phyloP scores from a whole-genome alignment of 1,140 invertebrate genomes.

The Ceratosolen fusciceps region DNA sequence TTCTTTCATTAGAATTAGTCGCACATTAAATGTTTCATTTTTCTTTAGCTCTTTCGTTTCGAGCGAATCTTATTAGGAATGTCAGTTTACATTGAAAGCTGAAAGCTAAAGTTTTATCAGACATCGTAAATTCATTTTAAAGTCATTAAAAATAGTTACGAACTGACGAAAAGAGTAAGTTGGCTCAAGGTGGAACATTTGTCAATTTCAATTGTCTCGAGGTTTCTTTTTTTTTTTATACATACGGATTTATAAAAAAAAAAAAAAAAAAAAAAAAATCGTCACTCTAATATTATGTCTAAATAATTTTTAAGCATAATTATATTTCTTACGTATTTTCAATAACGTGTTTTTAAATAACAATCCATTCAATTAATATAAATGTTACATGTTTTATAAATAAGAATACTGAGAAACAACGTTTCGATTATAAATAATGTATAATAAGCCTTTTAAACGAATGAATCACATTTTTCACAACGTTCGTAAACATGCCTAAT shows the following conservation, averaged over 20 bases:
- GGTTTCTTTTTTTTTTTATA: no score
- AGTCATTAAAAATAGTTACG: conserved; percentile 18
- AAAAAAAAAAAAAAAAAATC: conserved; percentile 13
- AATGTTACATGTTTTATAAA: not conserved
- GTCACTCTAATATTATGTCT: not conserved
- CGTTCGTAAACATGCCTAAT: not conserved
- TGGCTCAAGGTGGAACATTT: not conserved
- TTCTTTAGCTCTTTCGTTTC: conserved; percentile 7
- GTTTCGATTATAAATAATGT: conserved; percentile 42
- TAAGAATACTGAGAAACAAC: conserved; percentile 24
- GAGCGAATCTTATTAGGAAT: conserved; percentile 21
- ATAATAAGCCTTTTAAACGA: conserved; percentile 49
- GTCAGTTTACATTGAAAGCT: conserved; percentile 1
- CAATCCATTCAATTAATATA: not conserved
- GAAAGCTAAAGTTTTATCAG: conserved; percentile 7
- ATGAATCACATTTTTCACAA: conserved; percentile 17
- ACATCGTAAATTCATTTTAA: not conserved
- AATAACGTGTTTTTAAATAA: not conserved
- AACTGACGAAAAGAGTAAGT: conserved; percentile 17
- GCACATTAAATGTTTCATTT: conserved; percentile 8
- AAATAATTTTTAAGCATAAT: not conserved
- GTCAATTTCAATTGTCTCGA: not conserved
- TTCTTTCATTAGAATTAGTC: not conserved
- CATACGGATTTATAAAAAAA: not conserved
- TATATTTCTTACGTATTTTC: not conserved